Evolutionary conservation across 2,113 vertebrate species (phyloP), one percentile per base, ranked within the genome.

Genomic region (Microtus oregoni): DNA sequence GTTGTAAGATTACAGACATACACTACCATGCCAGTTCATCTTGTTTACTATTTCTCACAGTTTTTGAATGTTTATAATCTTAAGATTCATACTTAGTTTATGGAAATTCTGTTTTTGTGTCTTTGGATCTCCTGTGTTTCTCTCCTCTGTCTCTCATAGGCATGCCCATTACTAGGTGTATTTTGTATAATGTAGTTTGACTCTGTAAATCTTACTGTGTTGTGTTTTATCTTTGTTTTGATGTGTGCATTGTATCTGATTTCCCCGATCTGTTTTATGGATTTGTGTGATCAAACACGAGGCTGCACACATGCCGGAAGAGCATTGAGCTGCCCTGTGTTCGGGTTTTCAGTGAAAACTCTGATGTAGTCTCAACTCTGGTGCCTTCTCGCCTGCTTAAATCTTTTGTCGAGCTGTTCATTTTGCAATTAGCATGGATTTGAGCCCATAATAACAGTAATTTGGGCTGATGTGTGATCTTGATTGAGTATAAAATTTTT

Each of bases 401-500:
- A 47, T 88, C 3, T 85, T 93, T 14, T 13, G 30, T 13, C 61
- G 38, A 92, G 55, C 58, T 97, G 52, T 65, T 89, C 90, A 70
- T 41, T 96, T 96, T 50, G 93, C 83, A 94, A 35, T 78, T 75
- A 85, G 7, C 30, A 44, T 92, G 35, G 22, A 4, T 63, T 10
- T 47, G 81, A 82, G 41, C 47, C 87, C 91, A 95, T 47, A 92
- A 58, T 81, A 41, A 58, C 65, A 24, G 47, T 77, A 76, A 72
- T 95, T 92, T 93, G 30, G 3, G 68, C 79, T 94, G 67, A 77
- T 95, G n/a, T 8, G 35, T 91, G 88, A 50, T 38, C 44, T 88
- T 96, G 30, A 28, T 92, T 88, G 7, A 32, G 65, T 94, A 52
- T 68, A 86, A 77, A 95, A 68, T 67, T 32, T 72, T 52, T 95